These are phyloP conservation scores for Typhlichthys eigenmanni DNA, from an alignment of 2,797 vertebrate species.

Conservation along the genomic window DNA sequence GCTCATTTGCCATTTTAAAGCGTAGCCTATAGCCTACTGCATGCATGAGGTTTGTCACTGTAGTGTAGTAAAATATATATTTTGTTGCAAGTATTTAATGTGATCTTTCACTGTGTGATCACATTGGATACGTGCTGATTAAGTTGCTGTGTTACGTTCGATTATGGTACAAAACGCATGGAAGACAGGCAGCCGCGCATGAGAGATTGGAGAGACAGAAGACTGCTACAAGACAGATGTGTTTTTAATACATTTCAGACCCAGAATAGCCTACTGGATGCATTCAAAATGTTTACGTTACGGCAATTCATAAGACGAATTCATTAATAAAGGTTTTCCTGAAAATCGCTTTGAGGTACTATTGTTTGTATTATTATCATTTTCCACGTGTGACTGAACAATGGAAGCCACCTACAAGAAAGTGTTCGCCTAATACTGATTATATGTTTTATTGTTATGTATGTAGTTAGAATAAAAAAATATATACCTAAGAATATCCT, in stretches of 20 bases:
- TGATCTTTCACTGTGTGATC: conserved; percentile 26
- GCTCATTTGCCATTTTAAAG: conserved; percentile 55
- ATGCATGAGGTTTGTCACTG: conserved; percentile 64
- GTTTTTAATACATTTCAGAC: neutral
- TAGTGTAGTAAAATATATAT: conserved; percentile 10
- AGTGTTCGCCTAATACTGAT: neutral
- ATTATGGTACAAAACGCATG: conserved; percentile 27
- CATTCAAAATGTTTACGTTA: neutral
- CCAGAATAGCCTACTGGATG: neutral
- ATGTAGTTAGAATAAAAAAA: conserved; percentile 31
- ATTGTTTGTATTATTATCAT: neutral
- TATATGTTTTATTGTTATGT: neutral
- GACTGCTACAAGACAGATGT: conserved; percentile 10
- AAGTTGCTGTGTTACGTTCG: conserved; percentile 19
- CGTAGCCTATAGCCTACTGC: conserved; percentile 12
- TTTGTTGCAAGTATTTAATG: neutral
- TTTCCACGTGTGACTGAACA: conserved; percentile 3
- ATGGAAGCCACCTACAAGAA: conserved; percentile 3
- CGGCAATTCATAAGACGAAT: neutral
- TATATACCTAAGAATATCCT: neutral
- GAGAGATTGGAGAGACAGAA: conserved; percentile 10
- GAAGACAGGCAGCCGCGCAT: conserved; percentile 11
- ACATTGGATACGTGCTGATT: conserved; percentile 33
- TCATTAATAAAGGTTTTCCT: conserved; percentile 1
- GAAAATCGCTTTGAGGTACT: neutral